Evolutionary conservation across 2,888 invertebrate genomes (phyloP), one percentile per base, ranked within the genome.

Genomic region (Lissocephala sabroskyi): DNA sequence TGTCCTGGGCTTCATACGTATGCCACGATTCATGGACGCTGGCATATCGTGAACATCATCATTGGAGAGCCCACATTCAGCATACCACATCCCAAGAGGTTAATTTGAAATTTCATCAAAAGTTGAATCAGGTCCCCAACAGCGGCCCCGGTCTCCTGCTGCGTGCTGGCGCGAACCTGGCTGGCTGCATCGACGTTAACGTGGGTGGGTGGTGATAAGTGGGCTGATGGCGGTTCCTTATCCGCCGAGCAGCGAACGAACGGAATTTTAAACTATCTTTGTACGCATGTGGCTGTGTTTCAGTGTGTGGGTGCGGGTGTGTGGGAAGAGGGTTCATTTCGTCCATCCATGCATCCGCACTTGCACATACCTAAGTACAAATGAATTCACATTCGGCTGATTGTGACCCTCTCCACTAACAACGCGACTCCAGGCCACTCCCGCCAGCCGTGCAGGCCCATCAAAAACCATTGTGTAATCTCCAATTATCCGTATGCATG

Each of bases 71-170:
- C 43, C 43, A 35, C 44, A 30, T 37, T 7, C 23, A 23, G 4
- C 23, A 5, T 23, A 3, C 42, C 48, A 48, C 37, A 35, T 49
- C 41, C 41, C 49, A 18, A 45, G 49, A 49, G 49, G 49, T 49
- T 49, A 49, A 49, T 49, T 49, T 49, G 49, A 49, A 49, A 49
- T 44, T 49, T 49, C 44, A 49, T 49, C 49, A 49, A 45, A 45
- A 45, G 49, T 44, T 49, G 40, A 49, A 49, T 39, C 28, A 41
- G 23, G 32, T 29, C 39, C 39, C 39, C 16, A 13, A 11, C 39
- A 18, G 14, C 39, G 33, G 33, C 35, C 18, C 11, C 43, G 39
- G 39, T 17, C 17, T 39, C 23, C 48, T 9, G 29, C 26, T 37
- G 36, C 29, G 17, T 36, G 36, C 16, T 18, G 14, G 9, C 29